A percentile compares a stretch with the other conserved stretches of the same genome.
These are phyloP conservation scores for Pedionomus torquatus DNA, from an alignment of 2,113 vertebrate genomes.

Conservation along the genomic window DNA sequence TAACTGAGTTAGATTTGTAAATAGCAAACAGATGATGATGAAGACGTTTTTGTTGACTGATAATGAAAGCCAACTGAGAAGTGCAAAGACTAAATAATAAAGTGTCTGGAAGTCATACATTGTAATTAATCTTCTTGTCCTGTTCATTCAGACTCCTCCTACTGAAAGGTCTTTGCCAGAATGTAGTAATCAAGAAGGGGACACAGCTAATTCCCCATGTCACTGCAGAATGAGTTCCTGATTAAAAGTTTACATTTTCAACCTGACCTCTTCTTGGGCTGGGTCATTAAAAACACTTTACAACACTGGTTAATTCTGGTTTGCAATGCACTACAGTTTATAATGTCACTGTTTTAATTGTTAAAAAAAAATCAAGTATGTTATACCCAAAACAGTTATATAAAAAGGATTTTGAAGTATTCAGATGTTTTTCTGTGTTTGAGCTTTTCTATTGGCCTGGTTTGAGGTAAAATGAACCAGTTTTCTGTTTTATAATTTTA, in stretches of 20 bases:
- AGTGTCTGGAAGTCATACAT: slow-evolving; percentile 47
- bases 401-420: background rate
- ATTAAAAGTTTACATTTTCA: slow-evolving; percentile 46
- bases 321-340: background rate
- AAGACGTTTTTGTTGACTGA: slow-evolving; percentile 27
- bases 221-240: background rate
- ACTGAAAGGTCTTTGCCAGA: slow-evolving; percentile 23
- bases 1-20: slow-evolving; percentile 46
- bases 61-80: slow-evolving; percentile 64
- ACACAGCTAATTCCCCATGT: background rate
- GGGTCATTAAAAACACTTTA: background rate
- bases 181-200: slow-evolving; percentile 8
- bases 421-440: background rate
- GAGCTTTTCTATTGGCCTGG: background rate
- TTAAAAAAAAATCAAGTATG: background rate
- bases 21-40: slow-evolving; percentile 63
- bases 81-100: slow-evolving; percentile 70
- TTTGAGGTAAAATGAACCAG: too few species aligned
- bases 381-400: background rate
- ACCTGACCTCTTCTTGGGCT: background rate
- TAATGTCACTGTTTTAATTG: background rate
- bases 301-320: background rate
- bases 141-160: slow-evolving; percentile 37
- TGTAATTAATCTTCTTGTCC: slow-evolving; percentile 59
- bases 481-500: too few species aligned